Percentiles rank a stretch among this genome's conserved stretches.
phyloP scores from a whole-genome alignment of 2,113 vertebrate genomes.

The Tauraco erythrolophus region DNA sequence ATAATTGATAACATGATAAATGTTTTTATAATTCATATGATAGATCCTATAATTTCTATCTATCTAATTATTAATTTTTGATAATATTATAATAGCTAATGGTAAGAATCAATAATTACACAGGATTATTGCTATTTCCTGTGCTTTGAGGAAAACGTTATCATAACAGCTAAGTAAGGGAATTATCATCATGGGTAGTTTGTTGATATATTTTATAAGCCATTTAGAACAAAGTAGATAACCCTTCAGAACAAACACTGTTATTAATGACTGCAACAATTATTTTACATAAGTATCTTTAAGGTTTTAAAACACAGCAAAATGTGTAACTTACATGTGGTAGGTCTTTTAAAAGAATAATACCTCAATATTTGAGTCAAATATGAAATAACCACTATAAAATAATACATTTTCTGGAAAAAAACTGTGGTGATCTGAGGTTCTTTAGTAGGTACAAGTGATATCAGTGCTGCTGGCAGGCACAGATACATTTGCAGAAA shows the following conservation, averaged over 20 bases:
- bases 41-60: slow-evolving; percentile 6
- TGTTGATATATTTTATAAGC: background rate
- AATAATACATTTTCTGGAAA: background rate
- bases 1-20: slow-evolving; percentile 65
- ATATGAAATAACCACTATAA: background rate
- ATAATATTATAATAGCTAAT: background rate
- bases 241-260: background rate
- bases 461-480: background rate
- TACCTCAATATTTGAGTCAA: background rate
- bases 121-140: slow-evolving; percentile 12
- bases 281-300: background rate
- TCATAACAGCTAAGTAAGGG: background rate
- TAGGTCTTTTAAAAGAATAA: background rate
- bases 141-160: slow-evolving; percentile 5
- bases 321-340: background rate
- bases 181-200: background rate
- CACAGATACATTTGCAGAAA: background rate
- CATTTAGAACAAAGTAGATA: slow-evolving; percentile 23
- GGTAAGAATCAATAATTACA: slow-evolving; percentile 25
- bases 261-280: background rate
- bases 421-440: background rate
- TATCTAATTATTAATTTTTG: background rate
- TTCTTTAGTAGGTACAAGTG: background rate
- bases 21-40: slow-evolving; percentile 53
- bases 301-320: background rate